Percentiles rank a stretch among this genome's conserved stretches.
Conservation (phyloP, 2,797 vertebrate genomes). For the Odontamblyopus lacepedii region DNA sequence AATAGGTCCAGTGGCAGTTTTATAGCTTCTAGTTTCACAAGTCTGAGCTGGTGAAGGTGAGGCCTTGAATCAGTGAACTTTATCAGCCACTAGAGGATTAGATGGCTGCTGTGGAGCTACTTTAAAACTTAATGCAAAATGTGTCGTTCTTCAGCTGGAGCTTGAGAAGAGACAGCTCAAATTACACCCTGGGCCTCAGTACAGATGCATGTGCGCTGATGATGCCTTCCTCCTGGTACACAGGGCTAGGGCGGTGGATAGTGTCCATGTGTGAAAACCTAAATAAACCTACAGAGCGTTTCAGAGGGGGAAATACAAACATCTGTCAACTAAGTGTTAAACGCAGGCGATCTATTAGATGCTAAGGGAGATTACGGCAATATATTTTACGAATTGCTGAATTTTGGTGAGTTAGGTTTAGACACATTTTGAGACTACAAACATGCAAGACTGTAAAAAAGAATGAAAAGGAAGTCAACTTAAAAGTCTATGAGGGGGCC, state of each 20-base stretch:
- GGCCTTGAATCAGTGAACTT: slow-evolving; percentile 47
- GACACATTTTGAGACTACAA: slow-evolving; percentile 22
- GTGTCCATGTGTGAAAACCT: slow-evolving; percentile 65
- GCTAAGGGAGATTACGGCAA: slow-evolving; percentile 33
- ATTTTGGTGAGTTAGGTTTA: background rate
- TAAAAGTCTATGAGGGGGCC: slow-evolving; percentile 34
- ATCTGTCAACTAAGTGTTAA: slow-evolving; percentile 65
- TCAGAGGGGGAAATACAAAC: slow-evolving; percentile 65
- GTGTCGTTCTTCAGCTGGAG: slow-evolving; percentile 64
- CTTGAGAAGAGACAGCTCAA: slow-evolving; percentile 31
- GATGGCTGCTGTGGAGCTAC: slow-evolving; percentile 61
- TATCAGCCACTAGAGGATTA: slow-evolving; percentile 61
- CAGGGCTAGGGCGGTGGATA: slow-evolving; percentile 40
- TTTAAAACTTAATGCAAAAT: slow-evolving; percentile 44
- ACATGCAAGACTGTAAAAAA: slow-evolving; percentile 33
- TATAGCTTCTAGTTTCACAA: slow-evolving; percentile 60
- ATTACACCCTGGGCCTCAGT: slow-evolving; percentile 42
- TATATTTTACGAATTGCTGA: slow-evolving; percentile 21
- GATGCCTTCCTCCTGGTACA: slow-evolving; percentile 57
- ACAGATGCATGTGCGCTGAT: slow-evolving; percentile 26
- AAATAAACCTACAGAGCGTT: slow-evolving; percentile 65
- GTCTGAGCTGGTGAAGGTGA: slow-evolving; percentile 43
- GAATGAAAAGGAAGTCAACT: slow-evolving; percentile 17
- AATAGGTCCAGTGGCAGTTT: slow-evolving; percentile 50
- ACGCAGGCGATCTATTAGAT: slow-evolving; percentile 64